These are phyloP conservation scores for Palaemon carinicauda DNA, from an alignment of 1,140 invertebrate species.

Conservation along the genomic window DNA sequence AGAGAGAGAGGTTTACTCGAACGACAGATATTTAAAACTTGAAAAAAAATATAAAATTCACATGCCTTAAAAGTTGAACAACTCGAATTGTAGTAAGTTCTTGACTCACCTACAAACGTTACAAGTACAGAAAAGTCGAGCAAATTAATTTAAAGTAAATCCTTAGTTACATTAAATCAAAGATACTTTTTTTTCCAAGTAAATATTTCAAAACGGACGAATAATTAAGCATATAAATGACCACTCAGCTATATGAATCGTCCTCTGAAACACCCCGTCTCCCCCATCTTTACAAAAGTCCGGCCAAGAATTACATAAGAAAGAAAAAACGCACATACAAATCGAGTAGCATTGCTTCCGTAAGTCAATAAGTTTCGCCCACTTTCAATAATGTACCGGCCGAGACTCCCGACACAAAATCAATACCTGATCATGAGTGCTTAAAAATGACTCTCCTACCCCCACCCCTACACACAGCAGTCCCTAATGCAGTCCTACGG, in stretches of 20 bases:
- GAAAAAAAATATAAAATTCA: too few species aligned
- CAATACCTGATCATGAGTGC: constrained; percentile 53
- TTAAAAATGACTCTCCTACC: constrained; percentile 39
- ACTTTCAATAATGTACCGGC: constrained; percentile 10
- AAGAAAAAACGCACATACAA: not conserved
- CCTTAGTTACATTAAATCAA: too few species aligned
- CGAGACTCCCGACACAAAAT: constrained; percentile 36
- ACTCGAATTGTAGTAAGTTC: too few species aligned
- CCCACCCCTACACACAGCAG: not conserved
- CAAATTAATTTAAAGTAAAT: too few species aligned
- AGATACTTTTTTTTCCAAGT: too few species aligned
- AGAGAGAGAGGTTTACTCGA: not conserved
- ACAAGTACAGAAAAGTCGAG: too few species aligned
- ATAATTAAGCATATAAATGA: too few species aligned
- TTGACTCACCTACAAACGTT: too few species aligned
- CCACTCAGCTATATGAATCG: too few species aligned
- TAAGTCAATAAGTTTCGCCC: not conserved
- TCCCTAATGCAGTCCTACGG: not conserved
- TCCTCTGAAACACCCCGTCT: too few species aligned
- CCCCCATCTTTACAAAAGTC: not conserved
- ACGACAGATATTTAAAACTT: not conserved
- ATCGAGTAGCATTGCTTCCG: constrained; percentile 5
- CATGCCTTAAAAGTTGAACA: too few species aligned
- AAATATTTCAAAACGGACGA: too few species aligned
- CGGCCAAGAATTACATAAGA: not conserved